Evolutionary conservation across 2,113 vertebrate genomes (phyloP).

Genomic region (Hepsetus odoe): DNA sequence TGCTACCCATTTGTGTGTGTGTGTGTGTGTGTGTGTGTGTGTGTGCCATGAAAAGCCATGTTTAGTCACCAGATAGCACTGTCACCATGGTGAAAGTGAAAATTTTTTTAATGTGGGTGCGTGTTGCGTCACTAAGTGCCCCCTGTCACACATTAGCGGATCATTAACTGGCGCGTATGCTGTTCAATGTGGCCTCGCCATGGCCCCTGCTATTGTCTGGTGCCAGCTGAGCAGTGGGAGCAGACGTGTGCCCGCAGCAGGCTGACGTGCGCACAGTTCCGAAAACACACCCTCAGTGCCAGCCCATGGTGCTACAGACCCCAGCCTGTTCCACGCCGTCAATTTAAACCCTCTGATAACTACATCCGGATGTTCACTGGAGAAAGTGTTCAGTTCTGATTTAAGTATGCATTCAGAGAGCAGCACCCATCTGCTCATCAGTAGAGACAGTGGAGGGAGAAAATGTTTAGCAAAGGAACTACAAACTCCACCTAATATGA

Average conservation of each 20-base stretch:
- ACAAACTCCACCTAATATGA: background rate
- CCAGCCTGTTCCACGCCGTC: constrained; percentile 2
- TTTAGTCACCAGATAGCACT: background rate
- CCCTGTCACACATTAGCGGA: constrained; percentile 40
- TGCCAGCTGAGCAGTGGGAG: constrained; percentile 47
- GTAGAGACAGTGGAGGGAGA: background rate
- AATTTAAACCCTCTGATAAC: constrained; percentile 37
- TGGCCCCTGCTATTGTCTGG: constrained; percentile 45
- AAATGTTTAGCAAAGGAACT: background rate
- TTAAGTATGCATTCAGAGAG: constrained; percentile 25
- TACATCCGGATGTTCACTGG: constrained; percentile 23
- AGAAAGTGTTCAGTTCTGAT: constrained; percentile 27
- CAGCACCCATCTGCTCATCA: background rate
- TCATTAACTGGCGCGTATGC: constrained; percentile 38
- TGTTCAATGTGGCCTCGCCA: constrained; percentile 21
- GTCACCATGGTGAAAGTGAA: constrained; percentile 31
- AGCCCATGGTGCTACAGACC: background rate
- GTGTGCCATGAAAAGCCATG: background rate
- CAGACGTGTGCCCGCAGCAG: constrained; percentile 18
- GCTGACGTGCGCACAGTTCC: constrained; percentile 2
- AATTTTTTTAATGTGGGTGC: constrained; percentile 27
- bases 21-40: background rate
- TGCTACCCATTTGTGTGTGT: background rate
- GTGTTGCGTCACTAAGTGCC: constrained; percentile 47
- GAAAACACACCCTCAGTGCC: background rate